Percentiles rank a stretch among this genome's conserved stretches.
Evolutionary conservation across 2,797 vertebrate genomes (phyloP).

Genomic region (Eospalax fontanierii): DNA sequence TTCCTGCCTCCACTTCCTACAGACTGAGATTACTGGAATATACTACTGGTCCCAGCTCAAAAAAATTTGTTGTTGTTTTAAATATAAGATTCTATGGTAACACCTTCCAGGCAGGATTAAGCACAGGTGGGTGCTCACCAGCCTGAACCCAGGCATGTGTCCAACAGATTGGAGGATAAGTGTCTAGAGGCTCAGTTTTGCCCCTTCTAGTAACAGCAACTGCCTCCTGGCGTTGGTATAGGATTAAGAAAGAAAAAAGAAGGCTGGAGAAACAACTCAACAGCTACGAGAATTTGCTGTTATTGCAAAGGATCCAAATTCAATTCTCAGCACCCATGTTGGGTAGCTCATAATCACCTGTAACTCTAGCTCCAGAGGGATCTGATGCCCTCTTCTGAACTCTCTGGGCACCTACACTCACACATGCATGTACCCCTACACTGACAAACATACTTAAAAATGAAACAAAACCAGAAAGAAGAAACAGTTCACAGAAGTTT

Average conservation of each 20-base stretch:
- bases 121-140: too few species aligned
- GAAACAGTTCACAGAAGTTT: neutral
- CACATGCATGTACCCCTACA: too few species aligned
- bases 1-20: neutral
- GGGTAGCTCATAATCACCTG: too few species aligned
- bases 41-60: neutral
- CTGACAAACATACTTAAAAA: too few species aligned
- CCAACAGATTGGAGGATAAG: neutral
- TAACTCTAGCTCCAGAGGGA: too few species aligned
- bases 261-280: too few species aligned
- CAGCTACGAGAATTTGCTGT: too few species aligned
- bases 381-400: too few species aligned
- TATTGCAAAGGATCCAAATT: too few species aligned
- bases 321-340: too few species aligned
- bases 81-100: slow-evolving; percentile 20
- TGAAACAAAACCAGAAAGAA: neutral
- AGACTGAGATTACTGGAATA: neutral
- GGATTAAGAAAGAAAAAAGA: slow-evolving; percentile 34
- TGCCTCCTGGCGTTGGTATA: neutral
- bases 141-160: neutral
- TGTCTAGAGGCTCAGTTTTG: neutral
- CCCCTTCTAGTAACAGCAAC: neutral
- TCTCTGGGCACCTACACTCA: too few species aligned
- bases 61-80: neutral
- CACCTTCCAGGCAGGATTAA: neutral